Conservation (phyloP, 2,888 invertebrate species). For the Imbricaverruca yamaguchii region DNA sequence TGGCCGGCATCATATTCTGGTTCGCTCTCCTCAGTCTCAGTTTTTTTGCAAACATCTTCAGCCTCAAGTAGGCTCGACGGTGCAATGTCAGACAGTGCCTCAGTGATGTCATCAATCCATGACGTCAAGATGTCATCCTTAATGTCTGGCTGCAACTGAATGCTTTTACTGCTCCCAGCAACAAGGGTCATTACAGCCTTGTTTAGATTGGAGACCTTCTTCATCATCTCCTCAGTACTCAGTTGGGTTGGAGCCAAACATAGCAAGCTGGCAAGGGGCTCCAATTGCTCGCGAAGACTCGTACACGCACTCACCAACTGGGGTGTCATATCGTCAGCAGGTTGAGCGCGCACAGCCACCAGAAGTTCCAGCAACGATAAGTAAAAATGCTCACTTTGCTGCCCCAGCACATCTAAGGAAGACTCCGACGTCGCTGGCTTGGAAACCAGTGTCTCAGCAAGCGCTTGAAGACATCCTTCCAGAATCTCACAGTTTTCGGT, state of each 20-base stretch:
- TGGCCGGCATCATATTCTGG: background rate
- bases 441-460: background rate
- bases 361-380: background rate
- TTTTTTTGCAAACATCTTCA: too few relatives aligned
- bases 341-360: background rate
- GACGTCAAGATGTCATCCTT: background rate
- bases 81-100: background rate
- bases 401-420: background rate
- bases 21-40: background rate
- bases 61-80: background rate
- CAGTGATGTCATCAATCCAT: background rate
- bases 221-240: background rate
- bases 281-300: background rate
- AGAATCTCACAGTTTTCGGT: background rate
- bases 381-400: background rate
- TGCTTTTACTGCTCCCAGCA: background rate
- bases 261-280: background rate
- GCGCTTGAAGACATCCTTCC: background rate
- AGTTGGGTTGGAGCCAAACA: background rate
- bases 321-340: background rate
- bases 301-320: background rate
- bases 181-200: background rate
- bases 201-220: background rate
- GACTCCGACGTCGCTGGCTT: background rate
- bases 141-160: background rate